These are phyloP conservation scores for Xylophagus ater DNA, from an alignment of 2,888 invertebrate genomes.

Conservation along the genomic window DNA sequence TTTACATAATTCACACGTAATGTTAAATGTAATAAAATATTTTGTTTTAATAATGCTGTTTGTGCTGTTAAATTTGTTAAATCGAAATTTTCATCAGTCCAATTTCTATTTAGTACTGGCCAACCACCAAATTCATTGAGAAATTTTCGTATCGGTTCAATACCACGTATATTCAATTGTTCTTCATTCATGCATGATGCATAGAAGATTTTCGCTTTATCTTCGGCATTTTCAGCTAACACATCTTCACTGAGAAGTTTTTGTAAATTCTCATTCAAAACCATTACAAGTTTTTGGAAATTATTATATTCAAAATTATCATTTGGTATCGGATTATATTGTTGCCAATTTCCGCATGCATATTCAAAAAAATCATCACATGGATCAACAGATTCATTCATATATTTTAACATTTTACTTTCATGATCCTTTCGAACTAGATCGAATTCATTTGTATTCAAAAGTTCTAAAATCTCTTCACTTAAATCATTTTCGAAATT, in stretches of 20 bases:
- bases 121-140: conserved; percentile 66
- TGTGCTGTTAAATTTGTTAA: conserved; percentile 57
- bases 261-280: conserved; percentile 63
- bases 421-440: too few species aligned
- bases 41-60: conserved; percentile 64
- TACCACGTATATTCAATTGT: conserved; percentile 53
- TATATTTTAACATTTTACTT: conserved; percentile 61
- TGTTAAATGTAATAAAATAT: conserved; percentile 66
- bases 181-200: conserved; percentile 72
- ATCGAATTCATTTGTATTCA: too few species aligned
- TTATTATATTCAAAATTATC: conserved; percentile 75
- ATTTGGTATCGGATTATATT: conserved; percentile 64
- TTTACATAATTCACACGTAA: conserved; percentile 82
- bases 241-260: conserved; percentile 49
- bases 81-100: conserved; percentile 52
- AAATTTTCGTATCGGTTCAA: conserved; percentile 53
- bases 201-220: conserved; percentile 68
- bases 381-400: conserved; percentile 58
- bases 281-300: conserved; percentile 47
- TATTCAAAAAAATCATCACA: conserved; percentile 69
- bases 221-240: conserved; percentile 51
- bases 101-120: conserved; percentile 56
- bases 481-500: too few species aligned
- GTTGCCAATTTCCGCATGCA: conserved; percentile 70
- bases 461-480: too few species aligned